Percentiles rank a stretch among this genome's conserved stretches.
Conservation (phyloP, 2,113 vertebrate species). For the Hemicordylus capensis region DNA sequence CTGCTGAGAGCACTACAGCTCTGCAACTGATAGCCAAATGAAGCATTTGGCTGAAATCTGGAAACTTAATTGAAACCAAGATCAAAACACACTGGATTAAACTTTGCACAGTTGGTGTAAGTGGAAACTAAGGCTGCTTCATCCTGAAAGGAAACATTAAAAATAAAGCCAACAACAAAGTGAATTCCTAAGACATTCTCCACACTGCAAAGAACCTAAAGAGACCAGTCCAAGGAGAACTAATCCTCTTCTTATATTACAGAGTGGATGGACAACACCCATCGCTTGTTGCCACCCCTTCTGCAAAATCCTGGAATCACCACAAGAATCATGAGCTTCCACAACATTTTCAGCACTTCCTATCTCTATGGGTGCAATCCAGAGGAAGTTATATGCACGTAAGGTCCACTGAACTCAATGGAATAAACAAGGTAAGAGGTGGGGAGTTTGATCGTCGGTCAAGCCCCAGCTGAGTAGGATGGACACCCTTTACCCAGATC, state of each 20-base stretch:
- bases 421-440: too few species aligned
- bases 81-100: constrained; percentile 44
- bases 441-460: too few species aligned
- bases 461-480: too few species aligned
- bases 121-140: not conserved
- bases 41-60: constrained; percentile 13
- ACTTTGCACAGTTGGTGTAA: constrained; percentile 9
- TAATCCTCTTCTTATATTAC: not conserved
- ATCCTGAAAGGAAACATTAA: constrained; percentile 31
- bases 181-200: constrained; percentile 31
- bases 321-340: not conserved
- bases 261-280: not conserved
- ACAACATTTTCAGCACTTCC: not conserved
- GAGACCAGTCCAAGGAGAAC: constrained; percentile 9
- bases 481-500: too few species aligned
- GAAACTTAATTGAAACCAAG: constrained; percentile 37
- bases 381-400: not conserved
- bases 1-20: not conserved
- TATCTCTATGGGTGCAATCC: not conserved
- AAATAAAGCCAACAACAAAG: constrained; percentile 11
- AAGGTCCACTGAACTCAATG: constrained; percentile 10
- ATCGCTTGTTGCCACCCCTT: not conserved
- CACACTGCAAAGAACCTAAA: constrained; percentile 9
- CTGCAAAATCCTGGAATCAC: constrained; percentile 7
- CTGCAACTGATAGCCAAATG: constrained; percentile 10